Conservation (phyloP, 2,888 invertebrate species). For the Chloroclystis v-ata region DNA sequence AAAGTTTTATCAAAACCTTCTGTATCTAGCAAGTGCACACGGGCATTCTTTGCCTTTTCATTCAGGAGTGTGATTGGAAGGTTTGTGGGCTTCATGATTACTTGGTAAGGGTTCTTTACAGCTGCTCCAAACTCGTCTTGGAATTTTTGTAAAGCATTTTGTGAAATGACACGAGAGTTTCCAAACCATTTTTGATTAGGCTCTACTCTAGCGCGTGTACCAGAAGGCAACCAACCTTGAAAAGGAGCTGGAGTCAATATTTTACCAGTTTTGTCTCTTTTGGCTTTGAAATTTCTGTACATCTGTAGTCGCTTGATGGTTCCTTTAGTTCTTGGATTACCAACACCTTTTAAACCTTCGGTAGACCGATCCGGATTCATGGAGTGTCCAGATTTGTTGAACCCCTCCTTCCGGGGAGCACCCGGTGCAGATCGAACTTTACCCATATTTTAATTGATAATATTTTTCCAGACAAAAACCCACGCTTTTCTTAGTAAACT, state of each 20-base stretch:
- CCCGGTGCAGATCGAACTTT: constrained; percentile 85
- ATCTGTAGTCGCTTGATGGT: constrained; percentile 98
- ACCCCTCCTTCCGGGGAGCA: constrained; percentile 88
- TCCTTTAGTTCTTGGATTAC: constrained; percentile 90
- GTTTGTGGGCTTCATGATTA: constrained; percentile 97
- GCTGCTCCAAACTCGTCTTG: constrained; percentile 97
- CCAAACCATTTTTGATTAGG: constrained; percentile 99
- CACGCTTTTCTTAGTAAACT: background rate
- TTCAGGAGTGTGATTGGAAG: constrained; percentile 96
- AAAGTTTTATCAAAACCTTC: constrained; percentile 96
- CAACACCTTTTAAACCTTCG: constrained; percentile 89
- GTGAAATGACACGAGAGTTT: constrained; percentile 97
- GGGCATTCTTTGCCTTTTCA: constrained; percentile 91
- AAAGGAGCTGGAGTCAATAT: constrained; percentile 97
- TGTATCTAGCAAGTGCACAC: constrained; percentile 96
- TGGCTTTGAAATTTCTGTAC: constrained; percentile 98
- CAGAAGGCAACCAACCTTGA: constrained; percentile 92
- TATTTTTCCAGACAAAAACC: background rate
- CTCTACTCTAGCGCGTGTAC: constrained; percentile 95
- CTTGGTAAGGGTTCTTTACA: constrained; percentile 96
- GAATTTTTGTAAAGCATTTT: constrained; percentile 91
- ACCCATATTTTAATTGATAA: constrained; percentile 78
- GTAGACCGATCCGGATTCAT: constrained; percentile 95
- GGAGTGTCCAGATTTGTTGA: constrained; percentile 92
- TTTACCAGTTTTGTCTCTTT: constrained; percentile 92